These are phyloP conservation scores for Morus bassanus DNA, from an alignment of 2,797 vertebrate species.

Conservation along the genomic window DNA sequence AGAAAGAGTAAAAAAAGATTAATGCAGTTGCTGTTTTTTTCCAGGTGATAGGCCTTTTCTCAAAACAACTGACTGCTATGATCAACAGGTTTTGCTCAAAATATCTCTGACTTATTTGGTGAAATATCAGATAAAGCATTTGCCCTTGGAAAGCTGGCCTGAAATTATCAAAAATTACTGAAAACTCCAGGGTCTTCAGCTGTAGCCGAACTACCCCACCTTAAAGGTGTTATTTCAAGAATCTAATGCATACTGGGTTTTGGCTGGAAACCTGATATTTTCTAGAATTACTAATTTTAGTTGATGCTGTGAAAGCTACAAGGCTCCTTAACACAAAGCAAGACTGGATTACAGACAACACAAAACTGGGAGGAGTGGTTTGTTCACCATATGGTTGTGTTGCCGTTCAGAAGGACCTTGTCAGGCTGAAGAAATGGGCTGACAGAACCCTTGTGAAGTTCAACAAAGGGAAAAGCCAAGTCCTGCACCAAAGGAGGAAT, in stretches of 20 bases:
- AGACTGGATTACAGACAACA: neutral
- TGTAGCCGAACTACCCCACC: neutral
- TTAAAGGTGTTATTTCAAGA: neutral
- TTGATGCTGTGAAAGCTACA: neutral
- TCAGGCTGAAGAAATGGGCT: neutral
- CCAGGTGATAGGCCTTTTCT: neutral
- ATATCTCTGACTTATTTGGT: slow-evolving; percentile 4
- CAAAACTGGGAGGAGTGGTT: neutral
- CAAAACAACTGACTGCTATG: neutral
- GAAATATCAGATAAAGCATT: slow-evolving; percentile 39
- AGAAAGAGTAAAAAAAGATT: neutral
- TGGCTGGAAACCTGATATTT: neutral
- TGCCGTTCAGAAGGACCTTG: neutral
- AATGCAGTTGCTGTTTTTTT: neutral
- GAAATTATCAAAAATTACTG: neutral
- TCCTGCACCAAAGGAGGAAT: neutral
- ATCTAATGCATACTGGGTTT: neutral
- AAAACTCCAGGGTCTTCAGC: neutral
- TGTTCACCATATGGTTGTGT: neutral
- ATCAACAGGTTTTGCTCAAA: slow-evolving; percentile 21
- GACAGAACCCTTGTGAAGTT: neutral
- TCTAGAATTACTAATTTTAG: neutral
- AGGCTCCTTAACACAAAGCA: neutral
- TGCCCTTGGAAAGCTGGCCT: neutral
- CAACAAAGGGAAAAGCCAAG: neutral